Evolutionary conservation across 2,888 invertebrate species (phyloP).

Genomic region (Nomada ferruginata): DNA sequence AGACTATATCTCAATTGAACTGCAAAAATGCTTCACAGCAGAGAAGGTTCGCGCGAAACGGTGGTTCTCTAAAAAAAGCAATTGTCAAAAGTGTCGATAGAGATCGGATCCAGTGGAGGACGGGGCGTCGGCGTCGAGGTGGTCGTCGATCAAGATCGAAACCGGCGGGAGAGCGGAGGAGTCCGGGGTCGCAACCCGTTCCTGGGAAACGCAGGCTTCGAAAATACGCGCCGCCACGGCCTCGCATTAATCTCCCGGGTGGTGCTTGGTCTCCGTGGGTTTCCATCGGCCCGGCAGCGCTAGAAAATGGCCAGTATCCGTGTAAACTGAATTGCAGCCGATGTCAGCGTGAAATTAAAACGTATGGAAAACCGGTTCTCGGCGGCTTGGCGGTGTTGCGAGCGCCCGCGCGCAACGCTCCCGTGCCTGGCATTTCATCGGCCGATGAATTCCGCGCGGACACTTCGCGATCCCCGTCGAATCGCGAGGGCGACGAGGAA

Average conservation of each 20-base stretch:
- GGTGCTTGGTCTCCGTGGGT: not conserved
- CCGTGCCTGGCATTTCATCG: slow-evolving; percentile 64
- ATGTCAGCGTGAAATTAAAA: slow-evolving; percentile 83
- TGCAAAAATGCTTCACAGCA: too few species aligned
- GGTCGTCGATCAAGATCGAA: too few species aligned
- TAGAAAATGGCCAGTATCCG: slow-evolving; percentile 79
- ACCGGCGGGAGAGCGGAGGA: too few species aligned
- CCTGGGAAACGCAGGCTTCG: slow-evolving; percentile 45
- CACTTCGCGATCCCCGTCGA: not conserved
- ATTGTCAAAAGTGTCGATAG: too few species aligned
- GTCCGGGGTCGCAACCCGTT: not conserved
- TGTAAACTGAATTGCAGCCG: slow-evolving; percentile 82
- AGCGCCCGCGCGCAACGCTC: slow-evolving; percentile 29
- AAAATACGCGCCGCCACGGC: slow-evolving; percentile 48
- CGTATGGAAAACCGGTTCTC: slow-evolving; percentile 82
- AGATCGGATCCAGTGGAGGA: too few species aligned
- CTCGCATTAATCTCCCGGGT: slow-evolving; percentile 61
- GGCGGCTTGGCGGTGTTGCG: slow-evolving; percentile 55
- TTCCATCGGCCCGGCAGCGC: slow-evolving; percentile 54
- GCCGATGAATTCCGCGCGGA: slow-evolving; percentile 59
- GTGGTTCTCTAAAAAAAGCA: too few species aligned
- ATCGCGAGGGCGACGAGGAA: not conserved
- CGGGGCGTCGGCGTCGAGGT: too few species aligned
- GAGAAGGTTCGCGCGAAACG: too few species aligned
- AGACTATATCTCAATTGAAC: too few species aligned